A percentile compares a stretch with the other conserved stretches of the same genome.
Evolutionary conservation across 2,888 invertebrate species (phyloP).

Genomic region (Serripes groenlandicus): DNA sequence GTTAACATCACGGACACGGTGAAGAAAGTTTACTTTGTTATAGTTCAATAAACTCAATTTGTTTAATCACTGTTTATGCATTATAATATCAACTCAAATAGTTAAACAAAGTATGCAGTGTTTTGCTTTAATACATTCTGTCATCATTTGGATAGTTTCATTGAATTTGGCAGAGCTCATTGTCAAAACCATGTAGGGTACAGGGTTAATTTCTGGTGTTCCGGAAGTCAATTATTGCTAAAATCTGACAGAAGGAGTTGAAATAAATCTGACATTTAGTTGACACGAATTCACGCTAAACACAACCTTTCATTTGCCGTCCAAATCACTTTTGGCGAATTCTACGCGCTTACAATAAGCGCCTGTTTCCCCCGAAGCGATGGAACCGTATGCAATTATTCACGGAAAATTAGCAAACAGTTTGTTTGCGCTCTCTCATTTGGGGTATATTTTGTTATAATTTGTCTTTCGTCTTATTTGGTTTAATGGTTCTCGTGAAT

Average conservation of each 20-base stretch:
- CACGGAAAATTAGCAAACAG: slow-evolving; percentile 71
- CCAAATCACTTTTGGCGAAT: slow-evolving; percentile 50
- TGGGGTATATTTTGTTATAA: slow-evolving; percentile 66
- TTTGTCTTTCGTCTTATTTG: slow-evolving; percentile 56
- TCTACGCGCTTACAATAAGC: slow-evolving; percentile 36
- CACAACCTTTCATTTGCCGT: slow-evolving; percentile 53
- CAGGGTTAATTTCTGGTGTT: slow-evolving; percentile 14
- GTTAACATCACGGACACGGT: no score
- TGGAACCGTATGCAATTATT: slow-evolving; percentile 63
- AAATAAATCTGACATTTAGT: slow-evolving; percentile 63
- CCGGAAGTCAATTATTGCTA: slow-evolving; percentile 54
- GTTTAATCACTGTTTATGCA: no score
- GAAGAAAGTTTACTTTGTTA: no score
- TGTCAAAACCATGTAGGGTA: neutral
- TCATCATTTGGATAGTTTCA: no score
- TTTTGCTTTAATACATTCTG: no score
- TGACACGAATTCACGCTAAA: slow-evolving; percentile 64
- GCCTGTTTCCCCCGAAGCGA: slow-evolving; percentile 50
- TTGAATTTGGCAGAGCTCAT: no score
- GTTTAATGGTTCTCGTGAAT: slow-evolving; percentile 37
- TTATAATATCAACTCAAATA: no score
- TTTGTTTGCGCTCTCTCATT: slow-evolving; percentile 60
- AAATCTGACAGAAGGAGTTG: slow-evolving; percentile 60
- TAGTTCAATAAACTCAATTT: no score
- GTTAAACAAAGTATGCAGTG: no score